Percentiles rank a stretch among this genome's conserved stretches.
These are phyloP conservation scores for Heteropelma amictum DNA, from an alignment of 2,888 invertebrate genomes.

Conservation along the genomic window DNA sequence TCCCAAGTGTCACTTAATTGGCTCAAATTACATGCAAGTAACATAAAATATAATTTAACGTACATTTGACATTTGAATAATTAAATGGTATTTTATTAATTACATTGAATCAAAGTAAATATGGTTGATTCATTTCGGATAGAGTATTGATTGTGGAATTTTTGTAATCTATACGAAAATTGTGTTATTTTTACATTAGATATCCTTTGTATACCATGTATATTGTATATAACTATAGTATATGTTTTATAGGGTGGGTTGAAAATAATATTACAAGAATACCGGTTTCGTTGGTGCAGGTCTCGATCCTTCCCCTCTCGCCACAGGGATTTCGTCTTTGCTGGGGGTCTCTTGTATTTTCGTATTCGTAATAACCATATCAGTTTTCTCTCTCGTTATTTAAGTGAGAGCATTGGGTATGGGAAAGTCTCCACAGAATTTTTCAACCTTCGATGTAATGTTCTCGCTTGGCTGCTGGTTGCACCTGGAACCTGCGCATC, in stretches of 20 bases:
- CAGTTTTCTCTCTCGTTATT: neutral
- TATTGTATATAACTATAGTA: no score
- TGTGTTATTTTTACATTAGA: no score
- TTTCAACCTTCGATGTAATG: slow-evolving; percentile 59
- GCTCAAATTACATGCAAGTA: no score
- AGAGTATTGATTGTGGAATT: no score
- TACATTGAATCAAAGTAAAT: no score
- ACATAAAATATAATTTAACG: no score
- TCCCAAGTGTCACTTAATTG: no score
- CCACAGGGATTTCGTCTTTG: slow-evolving; percentile 61
- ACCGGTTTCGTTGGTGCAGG: slow-evolving; percentile 49
- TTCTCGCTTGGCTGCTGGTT: slow-evolving; percentile 25
- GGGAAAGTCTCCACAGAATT: slow-evolving; percentile 66
- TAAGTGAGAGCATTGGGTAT: slow-evolving; percentile 59
- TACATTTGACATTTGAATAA: no score
- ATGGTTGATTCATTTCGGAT: no score
- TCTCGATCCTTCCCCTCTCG: slow-evolving; percentile 20
- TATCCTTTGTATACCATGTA: no score
- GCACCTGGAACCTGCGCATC: slow-evolving; percentile 54
- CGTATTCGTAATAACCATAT: slow-evolving; percentile 34
- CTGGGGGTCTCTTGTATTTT: slow-evolving; percentile 70
- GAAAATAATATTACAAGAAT: slow-evolving; percentile 48
- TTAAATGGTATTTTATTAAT: no score
- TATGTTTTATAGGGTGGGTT: slow-evolving; percentile 9
- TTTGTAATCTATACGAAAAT: no score